phyloP scores from a whole-genome alignment of 2,888 invertebrate genomes.

The Melieria omissa region DNA sequence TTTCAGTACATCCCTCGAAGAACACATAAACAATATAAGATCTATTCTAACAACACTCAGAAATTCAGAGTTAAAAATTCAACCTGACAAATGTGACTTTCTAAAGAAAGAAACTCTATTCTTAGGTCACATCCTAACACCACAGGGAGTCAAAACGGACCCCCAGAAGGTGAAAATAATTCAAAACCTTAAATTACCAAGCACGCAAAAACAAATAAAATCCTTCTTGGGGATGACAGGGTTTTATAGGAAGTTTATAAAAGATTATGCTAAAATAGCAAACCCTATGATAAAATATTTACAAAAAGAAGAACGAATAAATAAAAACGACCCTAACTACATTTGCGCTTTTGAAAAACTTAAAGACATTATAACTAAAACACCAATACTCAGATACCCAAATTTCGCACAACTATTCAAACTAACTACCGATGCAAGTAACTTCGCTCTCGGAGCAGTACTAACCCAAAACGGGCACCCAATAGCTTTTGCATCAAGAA shows the following conservation, averaged over 20 bases:
- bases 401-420: conserved; percentile 1
- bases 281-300: conserved; percentile 22
- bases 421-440: conserved; percentile 12
- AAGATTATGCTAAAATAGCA: conserved; percentile 18
- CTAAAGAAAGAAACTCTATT: conserved; percentile 5
- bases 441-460: conserved; percentile 17
- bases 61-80: conserved; percentile 14
- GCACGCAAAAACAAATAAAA: conserved; percentile 18
- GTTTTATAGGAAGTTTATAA: neutral
- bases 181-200: conserved; percentile 15
- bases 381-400: neutral
- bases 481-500: conserved; percentile 18
- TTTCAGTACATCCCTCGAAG: conserved; percentile 7
- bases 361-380: neutral
- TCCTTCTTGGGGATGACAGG: conserved; percentile 24
- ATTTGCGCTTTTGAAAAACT: conserved; percentile 5
- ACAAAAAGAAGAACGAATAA: neutral
- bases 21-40: conserved; percentile 1
- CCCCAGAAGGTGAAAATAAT: neutral
- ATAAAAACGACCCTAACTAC: neutral
- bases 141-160: conserved; percentile 5
- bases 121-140: conserved; percentile 19
- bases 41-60: neutral
- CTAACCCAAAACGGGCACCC: conserved; percentile 16
- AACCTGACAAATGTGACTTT: neutral